Evolutionary conservation across 2,113 vertebrate species (phyloP).

Genomic region (Sigmodon hispidus): DNA sequence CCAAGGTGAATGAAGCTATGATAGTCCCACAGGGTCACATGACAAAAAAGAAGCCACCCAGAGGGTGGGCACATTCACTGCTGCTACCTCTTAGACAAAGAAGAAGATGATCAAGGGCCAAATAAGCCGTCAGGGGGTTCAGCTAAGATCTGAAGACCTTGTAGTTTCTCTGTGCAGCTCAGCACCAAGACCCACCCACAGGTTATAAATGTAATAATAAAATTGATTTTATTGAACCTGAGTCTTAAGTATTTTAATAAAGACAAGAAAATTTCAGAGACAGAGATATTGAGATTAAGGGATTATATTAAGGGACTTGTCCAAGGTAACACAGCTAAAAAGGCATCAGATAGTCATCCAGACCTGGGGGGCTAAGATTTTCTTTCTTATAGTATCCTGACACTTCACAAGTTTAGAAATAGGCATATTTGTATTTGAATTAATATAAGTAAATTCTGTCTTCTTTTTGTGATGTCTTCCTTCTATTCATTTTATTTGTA

Average conservation of each 20-base stretch:
- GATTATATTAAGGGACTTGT: neutral
- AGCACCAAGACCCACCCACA: neutral
- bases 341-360: neutral
- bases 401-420: neutral
- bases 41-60: neutral
- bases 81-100: neutral
- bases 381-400: neutral
- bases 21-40: neutral
- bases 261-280: neutral
- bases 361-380: neutral
- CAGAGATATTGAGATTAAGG: neutral
- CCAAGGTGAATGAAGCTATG: neutral
- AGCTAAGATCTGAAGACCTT: neutral
- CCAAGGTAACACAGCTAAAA: neutral
- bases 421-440: neutral
- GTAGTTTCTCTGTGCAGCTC: neutral
- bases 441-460: neutral
- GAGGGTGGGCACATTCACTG: neutral
- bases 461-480: neutral
- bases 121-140: neutral
- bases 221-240: neutral
- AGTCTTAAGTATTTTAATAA: neutral
- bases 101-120: neutral
- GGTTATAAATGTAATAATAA: no score
- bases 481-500: neutral